Evolutionary conservation across 2,888 invertebrate genomes (phyloP).

Genomic region (Eupithecia inturbata): DNA sequence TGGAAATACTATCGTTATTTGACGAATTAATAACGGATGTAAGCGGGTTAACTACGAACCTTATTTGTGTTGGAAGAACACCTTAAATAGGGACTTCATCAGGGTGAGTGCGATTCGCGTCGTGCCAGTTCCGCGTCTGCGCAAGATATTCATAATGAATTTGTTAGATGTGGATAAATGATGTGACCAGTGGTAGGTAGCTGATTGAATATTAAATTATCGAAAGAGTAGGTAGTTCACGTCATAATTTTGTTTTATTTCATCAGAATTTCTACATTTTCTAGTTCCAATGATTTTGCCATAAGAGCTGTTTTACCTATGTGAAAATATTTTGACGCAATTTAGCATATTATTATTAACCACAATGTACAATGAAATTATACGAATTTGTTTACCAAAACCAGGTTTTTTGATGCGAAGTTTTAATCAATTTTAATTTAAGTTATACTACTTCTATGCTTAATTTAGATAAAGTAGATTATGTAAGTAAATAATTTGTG

Average conservation of each 20-base stretch:
- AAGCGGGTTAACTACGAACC: too few species aligned
- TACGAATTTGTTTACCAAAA: constrained; percentile 38
- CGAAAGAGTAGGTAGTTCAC: neutral
- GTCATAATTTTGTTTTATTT: neutral
- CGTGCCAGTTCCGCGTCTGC: too few species aligned
- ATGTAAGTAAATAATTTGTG: constrained; percentile 3
- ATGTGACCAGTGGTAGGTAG: neutral
- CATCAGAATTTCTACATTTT: neutral
- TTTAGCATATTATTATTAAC: neutral
- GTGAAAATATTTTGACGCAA: neutral
- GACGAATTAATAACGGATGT: too few species aligned
- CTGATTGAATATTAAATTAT: neutral
- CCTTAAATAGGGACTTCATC: too few species aligned
- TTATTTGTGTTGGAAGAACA: too few species aligned
- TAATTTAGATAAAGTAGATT: neutral
- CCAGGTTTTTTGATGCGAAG: constrained; percentile 23
- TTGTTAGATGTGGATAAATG: neutral
- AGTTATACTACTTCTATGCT: neutral
- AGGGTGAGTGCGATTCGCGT: too few species aligned
- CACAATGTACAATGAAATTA: constrained; percentile 29
- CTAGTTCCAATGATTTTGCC: neutral
- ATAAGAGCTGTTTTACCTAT: neutral
- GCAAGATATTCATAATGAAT: too few species aligned
- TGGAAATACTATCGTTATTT: too few species aligned
- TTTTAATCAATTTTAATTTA: constrained; percentile 5